Evolutionary conservation across 2,113 vertebrate species (phyloP), one percentile per base, ranked within the genome.

Genomic region (Crotalus horridus): DNA sequence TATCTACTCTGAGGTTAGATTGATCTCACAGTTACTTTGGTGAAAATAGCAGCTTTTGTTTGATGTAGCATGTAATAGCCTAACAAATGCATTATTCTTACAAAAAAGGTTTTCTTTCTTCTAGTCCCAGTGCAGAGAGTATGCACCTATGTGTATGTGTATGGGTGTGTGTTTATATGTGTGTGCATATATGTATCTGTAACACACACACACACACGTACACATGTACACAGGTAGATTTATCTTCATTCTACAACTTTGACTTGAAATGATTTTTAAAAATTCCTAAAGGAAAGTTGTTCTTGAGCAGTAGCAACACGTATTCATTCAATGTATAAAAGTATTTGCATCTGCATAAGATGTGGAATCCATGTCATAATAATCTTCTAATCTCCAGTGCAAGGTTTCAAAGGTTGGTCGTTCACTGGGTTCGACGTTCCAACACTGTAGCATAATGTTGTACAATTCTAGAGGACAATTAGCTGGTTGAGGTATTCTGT

Each of bases 351-450:
- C 95, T 1, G 95, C 91, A 2, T 98, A 98, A 8, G 97, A 96
- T 0, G 85, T 94, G 1, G 96, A 54, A 20, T 97, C 94, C 0
- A 94, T 23, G 51, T 99, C 97, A 0, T 98, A 99, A 94, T 93
- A 98, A 59, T 97, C 96, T 94, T 99, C 99, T 3, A 99, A 97
- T 93, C 97, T 97, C 96, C 95, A 96, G 0, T 98, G 97, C 92
- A 99, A 97, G 0, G 92, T 98, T 95, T 99, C 97, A 6, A 99
- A 99, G 2, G 98, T 98, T 53, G 99, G 99, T 0, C 99, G 95
- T 0, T 95, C 95, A 0, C 85, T 46, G 0, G 97, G 97, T 0
- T 97, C 93, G 0, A 91, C 92, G 0, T 95, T 98, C 99, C 99
- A 99, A 96, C 99, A 99, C 8, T 97, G 95, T 39, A 64, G 9